Percentiles rank a stretch among this genome's conserved stretches.
Conservation (phyloP, 2,888 invertebrate species). For the Tetranychus piercei region DNA sequence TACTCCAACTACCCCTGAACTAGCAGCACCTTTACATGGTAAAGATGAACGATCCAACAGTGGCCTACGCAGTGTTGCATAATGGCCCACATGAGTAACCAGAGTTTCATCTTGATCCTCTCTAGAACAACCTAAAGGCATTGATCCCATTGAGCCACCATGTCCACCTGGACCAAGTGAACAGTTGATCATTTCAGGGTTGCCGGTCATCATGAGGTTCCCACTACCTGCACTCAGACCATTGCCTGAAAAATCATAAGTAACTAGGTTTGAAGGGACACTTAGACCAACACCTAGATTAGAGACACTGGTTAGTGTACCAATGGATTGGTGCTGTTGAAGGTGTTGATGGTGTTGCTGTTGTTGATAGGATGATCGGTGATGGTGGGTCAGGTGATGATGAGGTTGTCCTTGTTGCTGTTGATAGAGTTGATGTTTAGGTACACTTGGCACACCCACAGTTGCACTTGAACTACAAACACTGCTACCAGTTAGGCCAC, state of each 20-base stretch:
- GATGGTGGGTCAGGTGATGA: neutral
- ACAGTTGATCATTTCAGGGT: neutral
- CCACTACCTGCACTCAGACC: neutral
- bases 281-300: neutral
- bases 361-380: neutral
- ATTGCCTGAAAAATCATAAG: neutral
- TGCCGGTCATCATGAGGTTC: neutral
- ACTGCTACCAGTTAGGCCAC: neutral
- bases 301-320: neutral
- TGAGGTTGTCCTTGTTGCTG: neutral
- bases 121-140: neutral
- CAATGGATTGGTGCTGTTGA: neutral
- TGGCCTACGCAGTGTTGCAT: conserved; percentile 6
- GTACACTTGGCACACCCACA: neutral
- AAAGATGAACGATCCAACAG: neutral
- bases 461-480: neutral
- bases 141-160: neutral
- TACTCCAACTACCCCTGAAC: neutral
- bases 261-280: neutral
- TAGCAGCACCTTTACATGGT: neutral
- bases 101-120: neutral
- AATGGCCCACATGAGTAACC: conserved; percentile 4
- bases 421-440: neutral
- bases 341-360: neutral
- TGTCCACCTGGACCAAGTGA: neutral